phyloP scores from a whole-genome alignment of 2,113 vertebrate species.

The Ictalurus punctatus region DNA sequence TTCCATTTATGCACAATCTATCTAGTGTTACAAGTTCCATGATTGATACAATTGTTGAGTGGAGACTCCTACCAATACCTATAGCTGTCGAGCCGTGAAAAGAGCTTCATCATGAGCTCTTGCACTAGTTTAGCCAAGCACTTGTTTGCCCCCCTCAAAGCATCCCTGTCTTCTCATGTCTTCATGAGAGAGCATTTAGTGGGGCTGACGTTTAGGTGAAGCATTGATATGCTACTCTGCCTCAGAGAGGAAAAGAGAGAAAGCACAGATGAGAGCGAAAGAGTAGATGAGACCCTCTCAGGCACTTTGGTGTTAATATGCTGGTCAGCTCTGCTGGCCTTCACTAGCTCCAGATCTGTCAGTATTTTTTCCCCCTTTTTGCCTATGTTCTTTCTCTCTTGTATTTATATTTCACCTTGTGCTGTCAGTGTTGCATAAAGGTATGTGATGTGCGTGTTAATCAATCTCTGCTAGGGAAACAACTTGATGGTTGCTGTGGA shows the following conservation, averaged over 20 bases:
- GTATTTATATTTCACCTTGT: conserved; percentile 48
- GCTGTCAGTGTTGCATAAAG: conserved; percentile 43
- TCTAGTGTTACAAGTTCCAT: background rate
- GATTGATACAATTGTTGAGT: background rate
- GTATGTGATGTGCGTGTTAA: conserved; percentile 44
- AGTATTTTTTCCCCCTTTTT: conserved; percentile 11
- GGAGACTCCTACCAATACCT: background rate
- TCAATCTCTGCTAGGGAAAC: conserved; percentile 32
- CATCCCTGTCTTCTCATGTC: conserved; percentile 58
- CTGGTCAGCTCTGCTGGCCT: conserved; percentile 40
- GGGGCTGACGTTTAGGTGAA: conserved; percentile 65
- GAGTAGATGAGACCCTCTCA: conserved; percentile 35
- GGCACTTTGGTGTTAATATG: conserved; percentile 46
- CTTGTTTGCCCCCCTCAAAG: conserved; percentile 58
- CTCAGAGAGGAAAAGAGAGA: conserved; percentile 50
- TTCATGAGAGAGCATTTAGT: conserved; percentile 62
- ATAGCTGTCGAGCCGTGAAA: conserved; percentile 36
- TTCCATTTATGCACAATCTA: no score
- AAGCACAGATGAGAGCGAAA: background rate
- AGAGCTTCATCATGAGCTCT: conserved; percentile 20
- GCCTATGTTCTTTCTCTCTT: conserved; percentile 29
- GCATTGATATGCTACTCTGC: conserved; percentile 64
- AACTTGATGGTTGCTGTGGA: conserved; percentile 47
- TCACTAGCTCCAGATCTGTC: conserved; percentile 44
- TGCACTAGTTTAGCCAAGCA: conserved; percentile 31